Evolutionary conservation across 2,888 invertebrate genomes (phyloP).

Genomic region (Drosophila hamatofila): DNA sequence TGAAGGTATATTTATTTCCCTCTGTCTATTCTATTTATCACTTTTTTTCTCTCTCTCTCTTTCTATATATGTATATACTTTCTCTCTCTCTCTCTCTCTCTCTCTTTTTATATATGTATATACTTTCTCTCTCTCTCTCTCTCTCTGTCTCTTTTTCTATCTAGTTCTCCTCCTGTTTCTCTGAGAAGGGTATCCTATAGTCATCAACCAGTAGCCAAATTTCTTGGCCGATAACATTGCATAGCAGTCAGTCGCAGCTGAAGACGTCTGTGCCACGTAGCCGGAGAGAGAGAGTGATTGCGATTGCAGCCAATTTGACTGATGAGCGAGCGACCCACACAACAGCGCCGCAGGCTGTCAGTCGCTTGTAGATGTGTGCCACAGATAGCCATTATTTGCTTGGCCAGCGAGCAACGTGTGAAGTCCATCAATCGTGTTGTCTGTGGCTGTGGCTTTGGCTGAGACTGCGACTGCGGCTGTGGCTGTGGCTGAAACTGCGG

Average conservation of each 20-base stretch:
- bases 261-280: slow-evolving; percentile 27
- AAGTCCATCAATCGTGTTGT: slow-evolving; percentile 80
- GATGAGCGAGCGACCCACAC: slow-evolving; percentile 77
- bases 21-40: too few species aligned
- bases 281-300: slow-evolving; percentile 39
- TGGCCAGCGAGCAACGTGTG: slow-evolving; percentile 70
- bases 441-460: neutral
- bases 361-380: slow-evolving; percentile 35
- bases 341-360: slow-evolving; percentile 58
- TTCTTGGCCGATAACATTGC: slow-evolving; percentile 11
- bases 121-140: neutral
- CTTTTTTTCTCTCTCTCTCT: too few species aligned
- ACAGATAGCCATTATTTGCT: slow-evolving; percentile 69
- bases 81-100: neutral
- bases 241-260: neutral
- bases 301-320: slow-evolving; percentile 74
- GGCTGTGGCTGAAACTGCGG: too few species aligned
- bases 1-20: too few species aligned
- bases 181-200: neutral
- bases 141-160: neutral
- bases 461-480: slow-evolving; percentile 15
- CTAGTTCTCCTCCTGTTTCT: neutral
- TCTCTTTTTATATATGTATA: neutral
- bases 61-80: too few species aligned
- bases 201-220: neutral